phyloP scores from a whole-genome alignment of 2,113 vertebrate species.

The Capricornis sumatraensis region DNA sequence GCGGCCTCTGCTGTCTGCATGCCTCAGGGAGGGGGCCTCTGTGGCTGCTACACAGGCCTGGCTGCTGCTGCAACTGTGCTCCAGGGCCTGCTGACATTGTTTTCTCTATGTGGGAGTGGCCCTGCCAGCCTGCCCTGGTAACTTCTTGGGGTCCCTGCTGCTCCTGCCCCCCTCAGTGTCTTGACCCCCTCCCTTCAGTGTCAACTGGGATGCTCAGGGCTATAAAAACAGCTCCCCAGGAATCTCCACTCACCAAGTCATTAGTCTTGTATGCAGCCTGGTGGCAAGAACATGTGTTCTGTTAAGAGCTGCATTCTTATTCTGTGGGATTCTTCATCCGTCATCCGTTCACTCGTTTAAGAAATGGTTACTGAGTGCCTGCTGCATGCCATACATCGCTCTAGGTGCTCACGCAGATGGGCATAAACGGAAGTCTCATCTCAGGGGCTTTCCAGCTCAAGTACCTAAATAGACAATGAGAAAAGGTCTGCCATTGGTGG shows the following conservation, averaged over 20 bases:
- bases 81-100: background rate
- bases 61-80: fast-evolving
- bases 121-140: fast-evolving
- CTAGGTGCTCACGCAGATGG: background rate
- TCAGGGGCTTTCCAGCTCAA: background rate
- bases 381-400: background rate
- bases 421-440: background rate
- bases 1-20: background rate
- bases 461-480: background rate
- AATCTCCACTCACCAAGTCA: background rate
- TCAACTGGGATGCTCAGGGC: background rate
- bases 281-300: background rate
- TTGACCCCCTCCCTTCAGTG: background rate
- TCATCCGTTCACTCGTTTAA: background rate
- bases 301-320: background rate
- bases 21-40: no score
- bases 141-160: background rate
- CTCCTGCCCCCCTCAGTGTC: background rate
- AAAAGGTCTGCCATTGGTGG: background rate
- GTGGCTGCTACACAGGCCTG: background rate
- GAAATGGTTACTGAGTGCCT: background rate
- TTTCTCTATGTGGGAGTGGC: background rate
- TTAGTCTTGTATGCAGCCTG: background rate
- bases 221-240: fast-evolving
- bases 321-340: background rate